Percentiles rank a stretch among this genome's conserved stretches.
Conservation (phyloP, 2,888 invertebrate genomes). For the Capitulum mitella region DNA sequence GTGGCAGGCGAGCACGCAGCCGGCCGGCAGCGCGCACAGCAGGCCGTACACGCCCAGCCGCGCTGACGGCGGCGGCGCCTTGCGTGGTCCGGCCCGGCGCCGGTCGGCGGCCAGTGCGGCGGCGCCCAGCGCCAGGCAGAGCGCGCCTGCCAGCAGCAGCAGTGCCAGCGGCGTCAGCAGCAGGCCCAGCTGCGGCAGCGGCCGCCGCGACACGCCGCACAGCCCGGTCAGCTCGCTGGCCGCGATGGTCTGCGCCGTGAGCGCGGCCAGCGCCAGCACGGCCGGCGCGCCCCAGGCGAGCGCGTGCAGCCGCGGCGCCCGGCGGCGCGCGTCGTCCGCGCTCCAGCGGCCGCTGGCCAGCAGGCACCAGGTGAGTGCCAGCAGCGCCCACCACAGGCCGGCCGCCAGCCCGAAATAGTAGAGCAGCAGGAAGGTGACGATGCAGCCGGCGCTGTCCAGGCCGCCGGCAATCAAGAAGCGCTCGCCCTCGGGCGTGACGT, state of each 20-base stretch:
- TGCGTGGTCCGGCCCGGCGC: constrained; percentile 93
- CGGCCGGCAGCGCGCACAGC: constrained; percentile 90
- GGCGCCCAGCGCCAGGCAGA: constrained; percentile 89
- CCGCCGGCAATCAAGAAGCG: constrained; percentile 34
- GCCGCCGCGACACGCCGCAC: constrained; percentile 88
- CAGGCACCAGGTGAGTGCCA: constrained; percentile 93
- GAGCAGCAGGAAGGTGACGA: constrained; percentile 63
- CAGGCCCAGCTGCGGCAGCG: constrained; percentile 77
- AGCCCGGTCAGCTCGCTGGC: constrained; percentile 85
- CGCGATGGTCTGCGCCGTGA: constrained; percentile 53
- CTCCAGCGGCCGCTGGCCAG: constrained; percentile 97
- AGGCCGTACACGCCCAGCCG: constrained; percentile 95
- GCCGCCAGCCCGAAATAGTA: constrained; percentile 74
- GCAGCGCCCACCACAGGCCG: constrained; percentile 94
- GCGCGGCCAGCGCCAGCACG: constrained; percentile 85
- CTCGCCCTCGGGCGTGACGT: constrained; percentile 30
- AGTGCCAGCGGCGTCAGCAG: constrained; percentile 85
- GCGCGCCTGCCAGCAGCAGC: constrained; percentile 82
- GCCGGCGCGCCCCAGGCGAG: constrained; percentile 97
- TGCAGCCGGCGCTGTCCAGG: constrained; percentile 54
- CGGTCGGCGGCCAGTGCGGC: constrained; percentile 94
- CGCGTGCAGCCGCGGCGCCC: constrained; percentile 93
- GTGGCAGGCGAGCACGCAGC: constrained; percentile 85
- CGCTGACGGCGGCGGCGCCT: constrained; percentile 93
- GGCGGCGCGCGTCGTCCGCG: constrained; percentile 94